phyloP scores from a whole-genome alignment of 2,888 invertebrate genomes.

The Cheilosia impressa region DNA sequence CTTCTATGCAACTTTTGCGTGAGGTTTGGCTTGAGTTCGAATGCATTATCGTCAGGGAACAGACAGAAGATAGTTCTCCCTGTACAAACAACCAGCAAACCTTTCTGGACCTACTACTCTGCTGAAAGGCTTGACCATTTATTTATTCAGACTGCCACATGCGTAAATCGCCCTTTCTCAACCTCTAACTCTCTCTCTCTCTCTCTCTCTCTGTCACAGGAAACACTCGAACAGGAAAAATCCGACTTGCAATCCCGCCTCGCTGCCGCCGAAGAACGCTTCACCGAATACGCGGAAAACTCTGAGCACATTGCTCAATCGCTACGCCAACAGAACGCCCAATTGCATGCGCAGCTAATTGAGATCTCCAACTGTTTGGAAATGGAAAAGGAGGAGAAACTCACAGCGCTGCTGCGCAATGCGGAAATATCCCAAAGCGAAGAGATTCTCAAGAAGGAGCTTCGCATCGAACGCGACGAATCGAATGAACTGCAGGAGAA shows the following conservation, averaged over 20 bases:
- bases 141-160: too few species aligned
- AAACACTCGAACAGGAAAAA: constrained; percentile 80
- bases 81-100: too few species aligned
- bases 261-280: constrained; percentile 81
- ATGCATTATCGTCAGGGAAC: too few species aligned
- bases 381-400: constrained; percentile 89
- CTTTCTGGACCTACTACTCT: too few species aligned
- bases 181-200: neutral
- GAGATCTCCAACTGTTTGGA: constrained; percentile 79
- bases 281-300: constrained; percentile 81
- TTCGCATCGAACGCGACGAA: constrained; percentile 88
- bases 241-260: constrained; percentile 81
- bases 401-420: constrained; percentile 89
- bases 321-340: constrained; percentile 79
- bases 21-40: too few species aligned
- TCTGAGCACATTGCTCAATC: constrained; percentile 80
- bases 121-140: too few species aligned
- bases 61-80: too few species aligned
- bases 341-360: constrained; percentile 80
- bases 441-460: constrained; percentile 90
- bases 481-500: constrained; percentile 85
- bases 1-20: too few species aligned
- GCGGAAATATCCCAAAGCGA: constrained; percentile 93
- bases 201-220: constrained; percentile 76
- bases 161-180: too few species aligned